phyloP scores from a whole-genome alignment of 2,113 vertebrate genomes.

The Ceuthmochares aereus region DNA sequence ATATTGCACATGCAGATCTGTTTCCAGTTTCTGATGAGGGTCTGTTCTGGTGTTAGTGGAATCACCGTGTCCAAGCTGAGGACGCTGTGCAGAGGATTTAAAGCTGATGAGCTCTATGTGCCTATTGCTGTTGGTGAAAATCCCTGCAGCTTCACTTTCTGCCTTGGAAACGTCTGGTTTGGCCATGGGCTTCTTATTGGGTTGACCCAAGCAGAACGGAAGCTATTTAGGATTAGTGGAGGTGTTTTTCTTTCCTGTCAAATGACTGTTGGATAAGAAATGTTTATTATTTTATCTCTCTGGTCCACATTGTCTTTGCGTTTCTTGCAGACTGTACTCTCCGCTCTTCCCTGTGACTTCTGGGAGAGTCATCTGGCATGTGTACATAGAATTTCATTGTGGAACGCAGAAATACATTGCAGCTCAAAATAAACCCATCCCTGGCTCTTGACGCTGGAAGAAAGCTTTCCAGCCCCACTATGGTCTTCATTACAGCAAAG shows the following conservation, averaged over 20 bases:
- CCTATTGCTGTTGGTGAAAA: no score
- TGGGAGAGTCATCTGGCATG: constrained; percentile 10
- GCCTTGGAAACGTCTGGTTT: no score
- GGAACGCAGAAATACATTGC: constrained; percentile 19
- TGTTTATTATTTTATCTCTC: background rate
- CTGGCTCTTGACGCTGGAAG: background rate
- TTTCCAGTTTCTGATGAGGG: no score
- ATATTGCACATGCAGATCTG: no score
- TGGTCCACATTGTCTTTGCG: background rate
- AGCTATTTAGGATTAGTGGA: background rate
- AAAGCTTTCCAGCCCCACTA: constrained; percentile 18
- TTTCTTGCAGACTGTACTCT: background rate
- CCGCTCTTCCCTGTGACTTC: background rate
- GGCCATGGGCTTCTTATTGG: background rate
- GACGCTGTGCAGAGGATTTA: no score
- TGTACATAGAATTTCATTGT: constrained; percentile 22
- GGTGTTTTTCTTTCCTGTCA: background rate
- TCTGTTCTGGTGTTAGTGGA: no score
- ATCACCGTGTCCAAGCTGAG: no score
- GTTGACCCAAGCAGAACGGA: background rate
- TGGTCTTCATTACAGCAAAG: constrained; percentile 41
- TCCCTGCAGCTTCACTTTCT: no score
- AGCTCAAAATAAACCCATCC: constrained; percentile 63
- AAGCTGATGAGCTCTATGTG: no score
- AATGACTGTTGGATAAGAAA: background rate